Percentiles rank a stretch among this genome's conserved stretches.
phyloP scores from a whole-genome alignment of 2,888 invertebrate genomes.

The Cantharis nigra region DNA sequence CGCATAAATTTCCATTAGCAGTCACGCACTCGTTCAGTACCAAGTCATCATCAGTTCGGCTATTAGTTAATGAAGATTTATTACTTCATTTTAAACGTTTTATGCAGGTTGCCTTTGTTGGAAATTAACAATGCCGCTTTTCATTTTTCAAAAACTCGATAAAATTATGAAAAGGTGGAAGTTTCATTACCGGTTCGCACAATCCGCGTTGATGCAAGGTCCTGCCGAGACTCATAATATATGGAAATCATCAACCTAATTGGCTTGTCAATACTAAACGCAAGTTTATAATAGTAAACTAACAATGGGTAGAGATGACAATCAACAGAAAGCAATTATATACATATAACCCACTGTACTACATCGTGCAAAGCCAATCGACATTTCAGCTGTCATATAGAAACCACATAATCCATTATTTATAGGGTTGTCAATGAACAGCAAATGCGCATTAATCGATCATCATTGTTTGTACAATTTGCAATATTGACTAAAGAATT shows the following conservation, averaged over 20 bases:
- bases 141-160: background rate
- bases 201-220: background rate
- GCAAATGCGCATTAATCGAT: constrained; percentile 8
- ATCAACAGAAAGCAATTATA: constrained; percentile 48
- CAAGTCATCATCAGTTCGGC: constrained; percentile 31
- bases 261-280: constrained; percentile 19
- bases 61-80: constrained; percentile 31
- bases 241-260: constrained; percentile 14
- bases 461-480: constrained; percentile 1
- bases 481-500: background rate
- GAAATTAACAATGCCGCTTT: background rate
- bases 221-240: constrained; percentile 1
- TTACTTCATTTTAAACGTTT: constrained; percentile 28
- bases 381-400: constrained; percentile 38
- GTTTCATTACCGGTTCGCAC: background rate
- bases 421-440: constrained; percentile 13
- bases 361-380: constrained; percentile 43
- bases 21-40: constrained; percentile 36
- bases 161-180: background rate
- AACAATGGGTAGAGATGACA: constrained; percentile 44
- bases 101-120: constrained; percentile 16
- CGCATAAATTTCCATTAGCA: constrained; percentile 33
- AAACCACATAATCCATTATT: constrained; percentile 20
- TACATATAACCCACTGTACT: constrained; percentile 44
- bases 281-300: constrained; percentile 30